Base-by-base conservation (phyloP, 1,140 invertebrate genomes). In the Nomia melanderi region DNA sequence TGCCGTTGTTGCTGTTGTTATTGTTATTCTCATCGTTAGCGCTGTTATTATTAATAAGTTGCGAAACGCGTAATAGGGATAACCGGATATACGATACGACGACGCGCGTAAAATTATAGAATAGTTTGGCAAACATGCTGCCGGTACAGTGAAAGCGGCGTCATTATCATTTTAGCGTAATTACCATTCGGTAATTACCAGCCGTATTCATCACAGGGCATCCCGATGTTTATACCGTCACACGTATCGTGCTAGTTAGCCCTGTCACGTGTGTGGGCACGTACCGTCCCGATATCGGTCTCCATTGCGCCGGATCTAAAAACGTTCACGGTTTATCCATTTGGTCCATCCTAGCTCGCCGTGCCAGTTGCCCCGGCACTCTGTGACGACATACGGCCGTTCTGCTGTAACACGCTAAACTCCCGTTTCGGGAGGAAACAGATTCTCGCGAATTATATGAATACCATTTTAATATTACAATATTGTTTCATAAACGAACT, bases 81-180 rank as follows among this genome's bases (percentile, higher is more conserved):
- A 83, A 72, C 71, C 56, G 82, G 54, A 69, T 72, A 54, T 69
- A 65, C 66, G 57, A 59, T 62, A 39, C 33, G 50, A 56, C 62
- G 36, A 20, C 12, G 12, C 25, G 41, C 56, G 77, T 79, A 83
- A 84, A 83, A 83, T 83, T 83, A 79, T 73, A 79, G 81, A 83
- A 83, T 75, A 76, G 77, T 75, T 83, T 79, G 81, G 81, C 82
- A 67, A 79, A 79, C 71, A 76, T 54, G 81, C 54, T 29, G 62
- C 64, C 54, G 56, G 71, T 79, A 29, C 33, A 47, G 62, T 56
- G 74, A 36, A 64, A 76, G 67, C 72, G 77, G 53, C 65, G 78
- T 80, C 83, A 84, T 84, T 84, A 84, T 84, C 82, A 84, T 84
- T 84, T 81, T 81, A 80, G 73, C 69, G 82, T 84, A 84, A 84